Percentiles rank a stretch among this genome's conserved stretches.
Conservation (phyloP, 2,888 invertebrate species). For the Chalcis sispes region DNA sequence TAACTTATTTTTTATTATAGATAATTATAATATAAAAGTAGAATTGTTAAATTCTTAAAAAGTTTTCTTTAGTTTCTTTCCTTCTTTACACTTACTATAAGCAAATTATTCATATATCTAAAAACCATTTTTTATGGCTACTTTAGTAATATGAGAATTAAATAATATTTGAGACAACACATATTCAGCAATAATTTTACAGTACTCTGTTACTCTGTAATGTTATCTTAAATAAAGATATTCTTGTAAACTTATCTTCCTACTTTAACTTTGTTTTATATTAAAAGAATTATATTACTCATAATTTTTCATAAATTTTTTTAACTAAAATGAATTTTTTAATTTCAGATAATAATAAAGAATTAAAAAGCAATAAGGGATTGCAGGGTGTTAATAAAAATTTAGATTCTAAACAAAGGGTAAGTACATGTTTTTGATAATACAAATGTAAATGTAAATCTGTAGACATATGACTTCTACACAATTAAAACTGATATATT, state of each 20-base stretch:
- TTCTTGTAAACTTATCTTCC: slow-evolving; percentile 2
- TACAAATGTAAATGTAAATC: no score
- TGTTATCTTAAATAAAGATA: neutral
- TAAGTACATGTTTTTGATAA: slow-evolving; percentile 69
- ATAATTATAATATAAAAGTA: slow-evolving; percentile 7
- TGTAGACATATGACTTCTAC: no score
- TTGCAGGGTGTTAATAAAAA: slow-evolving; percentile 39
- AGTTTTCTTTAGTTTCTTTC: no score
- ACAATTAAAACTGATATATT: no score
- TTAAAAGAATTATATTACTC: slow-evolving; percentile 13
- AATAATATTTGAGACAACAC: slow-evolving; percentile 12
- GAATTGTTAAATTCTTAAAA: neutral
- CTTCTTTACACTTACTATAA: neutral
- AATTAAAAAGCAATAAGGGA: slow-evolving; percentile 48
- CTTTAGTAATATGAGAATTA: slow-evolving; percentile 32
- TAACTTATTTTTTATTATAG: no score
- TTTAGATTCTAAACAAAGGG: slow-evolving; percentile 74
- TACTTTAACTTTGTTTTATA: neutral
- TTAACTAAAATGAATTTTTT: slow-evolving; percentile 10
- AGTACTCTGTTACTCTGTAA: slow-evolving; percentile 13
- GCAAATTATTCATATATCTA: neutral
- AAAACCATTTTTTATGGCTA: neutral
- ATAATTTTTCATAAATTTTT: neutral
- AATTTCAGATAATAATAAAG: slow-evolving; percentile 56
- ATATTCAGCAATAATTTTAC: slow-evolving; percentile 1